Percentiles rank a stretch among this genome's conserved stretches.
phyloP scores from a whole-genome alignment of 2,113 vertebrate species.

The Pangasianodon hypophthalmus region DNA sequence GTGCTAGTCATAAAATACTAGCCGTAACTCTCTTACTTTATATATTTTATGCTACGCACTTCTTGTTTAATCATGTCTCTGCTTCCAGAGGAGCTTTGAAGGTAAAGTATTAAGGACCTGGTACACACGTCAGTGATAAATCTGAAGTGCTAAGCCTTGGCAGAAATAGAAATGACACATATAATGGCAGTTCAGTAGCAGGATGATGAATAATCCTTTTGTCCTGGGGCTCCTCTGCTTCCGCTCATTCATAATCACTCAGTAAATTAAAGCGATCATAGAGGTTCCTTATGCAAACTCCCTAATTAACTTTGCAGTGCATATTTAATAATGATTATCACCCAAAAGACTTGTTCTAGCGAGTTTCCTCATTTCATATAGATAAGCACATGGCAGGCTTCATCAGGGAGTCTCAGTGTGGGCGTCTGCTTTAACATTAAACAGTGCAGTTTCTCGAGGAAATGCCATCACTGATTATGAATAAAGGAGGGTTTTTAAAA shows the following conservation, averaged over 20 bases:
- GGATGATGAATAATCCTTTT: conserved; percentile 28
- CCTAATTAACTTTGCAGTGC: conserved; percentile 48
- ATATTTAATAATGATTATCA: conserved; percentile 44
- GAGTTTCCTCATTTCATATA: conserved; percentile 39
- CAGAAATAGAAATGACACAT: conserved; percentile 19
- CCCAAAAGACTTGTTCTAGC: conserved; percentile 38
- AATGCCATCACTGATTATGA: conserved; percentile 1
- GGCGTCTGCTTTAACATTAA: conserved; percentile 35
- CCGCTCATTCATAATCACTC: conserved; percentile 35
- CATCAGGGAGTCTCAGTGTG: neutral
- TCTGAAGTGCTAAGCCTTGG: neutral
- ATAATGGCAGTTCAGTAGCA: conserved; percentile 30
- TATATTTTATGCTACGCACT: neutral
- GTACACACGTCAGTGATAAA: neutral
- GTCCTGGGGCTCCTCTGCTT: neutral
- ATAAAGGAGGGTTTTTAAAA: neutral
- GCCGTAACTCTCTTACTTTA: neutral
- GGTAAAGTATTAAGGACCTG: conserved; percentile 12
- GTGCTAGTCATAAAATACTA: neutral
- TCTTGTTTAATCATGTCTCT: neutral
- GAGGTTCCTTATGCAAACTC: conserved; percentile 33
- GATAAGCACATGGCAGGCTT: conserved; percentile 18
- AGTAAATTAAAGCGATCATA: conserved; percentile 35
- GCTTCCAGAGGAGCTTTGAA: conserved; percentile 5
- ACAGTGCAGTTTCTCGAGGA: neutral